These are phyloP conservation scores for Theretra japonica DNA, from an alignment of 2,888 invertebrate genomes.

Conservation along the genomic window DNA sequence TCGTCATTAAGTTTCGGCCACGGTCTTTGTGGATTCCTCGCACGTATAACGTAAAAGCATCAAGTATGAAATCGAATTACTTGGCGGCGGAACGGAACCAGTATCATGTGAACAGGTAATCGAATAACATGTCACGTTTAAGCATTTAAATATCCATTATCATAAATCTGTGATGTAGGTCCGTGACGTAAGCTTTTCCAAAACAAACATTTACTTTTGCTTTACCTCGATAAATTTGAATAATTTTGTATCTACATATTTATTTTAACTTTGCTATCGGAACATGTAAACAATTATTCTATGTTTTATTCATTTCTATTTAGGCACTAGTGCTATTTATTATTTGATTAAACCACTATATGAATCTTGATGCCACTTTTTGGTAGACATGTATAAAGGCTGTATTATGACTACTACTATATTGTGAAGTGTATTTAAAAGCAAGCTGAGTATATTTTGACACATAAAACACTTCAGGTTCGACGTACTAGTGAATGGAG, in stretches of 20 bases:
- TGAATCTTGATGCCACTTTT: too few species aligned
- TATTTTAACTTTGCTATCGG: not conserved
- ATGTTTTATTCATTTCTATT: not conserved
- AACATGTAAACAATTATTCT: not conserved
- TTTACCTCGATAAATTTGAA: constrained; percentile 14
- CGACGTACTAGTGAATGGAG: constrained; percentile 99
- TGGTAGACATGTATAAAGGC: not conserved
- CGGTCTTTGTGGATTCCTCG: constrained; percentile 68
- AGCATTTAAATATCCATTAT: constrained; percentile 63
- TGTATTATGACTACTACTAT: not conserved
- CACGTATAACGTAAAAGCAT: constrained; percentile 66
- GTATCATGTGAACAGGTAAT: constrained; percentile 67
- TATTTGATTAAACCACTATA: too few species aligned
- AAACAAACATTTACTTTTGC: constrained; percentile 25
- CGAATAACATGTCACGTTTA: constrained; percentile 63
- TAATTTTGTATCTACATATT: not conserved
- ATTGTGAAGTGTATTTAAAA: not conserved
- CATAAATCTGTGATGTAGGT: constrained; percentile 46
- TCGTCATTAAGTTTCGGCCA: constrained; percentile 68
- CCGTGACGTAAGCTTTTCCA: constrained; percentile 33
- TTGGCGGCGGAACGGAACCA: constrained; percentile 59
- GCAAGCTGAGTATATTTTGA: not conserved
- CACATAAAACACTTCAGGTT: constrained; percentile 87
- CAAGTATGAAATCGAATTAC: constrained; percentile 68
- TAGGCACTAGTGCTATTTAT: not conserved